Evolutionary conservation across 2,113 vertebrate species (phyloP).

Genomic region (Hystrix cristata): DNA sequence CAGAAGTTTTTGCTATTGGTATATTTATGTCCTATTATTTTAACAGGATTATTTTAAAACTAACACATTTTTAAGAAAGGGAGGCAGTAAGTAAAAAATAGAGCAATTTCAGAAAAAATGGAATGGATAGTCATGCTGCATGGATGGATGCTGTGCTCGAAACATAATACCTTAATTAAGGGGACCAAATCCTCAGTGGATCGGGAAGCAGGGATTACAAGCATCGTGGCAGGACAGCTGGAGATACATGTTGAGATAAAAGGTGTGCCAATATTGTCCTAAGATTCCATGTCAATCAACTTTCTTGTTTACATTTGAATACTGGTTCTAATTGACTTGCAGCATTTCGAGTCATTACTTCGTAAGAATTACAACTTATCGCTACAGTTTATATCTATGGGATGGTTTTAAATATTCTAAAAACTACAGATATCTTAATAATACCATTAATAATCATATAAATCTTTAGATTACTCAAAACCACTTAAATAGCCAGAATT

Average conservation of each 20-base stretch:
- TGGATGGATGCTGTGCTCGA: conserved; percentile 54
- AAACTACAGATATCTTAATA: not conserved
- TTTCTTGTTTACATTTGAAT: conserved; percentile 49
- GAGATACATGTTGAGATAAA: conserved; percentile 47
- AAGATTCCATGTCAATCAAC: conserved; percentile 10
- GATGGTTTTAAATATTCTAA: not conserved
- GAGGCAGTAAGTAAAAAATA: not conserved
- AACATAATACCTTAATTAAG: conserved; percentile 73
- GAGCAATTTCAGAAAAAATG: not conserved
- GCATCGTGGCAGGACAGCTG: not conserved
- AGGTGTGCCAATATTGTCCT: conserved; percentile 29
- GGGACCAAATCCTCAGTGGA: conserved; percentile 23
- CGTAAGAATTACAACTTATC: not conserved
- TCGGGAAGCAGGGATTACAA: conserved; percentile 30
- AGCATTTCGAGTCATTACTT: not conserved
- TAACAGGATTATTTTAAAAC: not conserved
- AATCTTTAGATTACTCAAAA: not conserved
- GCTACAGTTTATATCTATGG: not conserved
- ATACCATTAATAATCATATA: not conserved
- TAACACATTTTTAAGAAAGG: not conserved
- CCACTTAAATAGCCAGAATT: not conserved
- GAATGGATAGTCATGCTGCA: not conserved
- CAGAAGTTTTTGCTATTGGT: not conserved
- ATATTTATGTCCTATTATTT: not conserved
- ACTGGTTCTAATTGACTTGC: not conserved